A percentile compares a stretch with the other conserved stretches of the same genome.
Conservation (phyloP, 2,797 vertebrate species). For the Muraenolepis orangiensis region DNA sequence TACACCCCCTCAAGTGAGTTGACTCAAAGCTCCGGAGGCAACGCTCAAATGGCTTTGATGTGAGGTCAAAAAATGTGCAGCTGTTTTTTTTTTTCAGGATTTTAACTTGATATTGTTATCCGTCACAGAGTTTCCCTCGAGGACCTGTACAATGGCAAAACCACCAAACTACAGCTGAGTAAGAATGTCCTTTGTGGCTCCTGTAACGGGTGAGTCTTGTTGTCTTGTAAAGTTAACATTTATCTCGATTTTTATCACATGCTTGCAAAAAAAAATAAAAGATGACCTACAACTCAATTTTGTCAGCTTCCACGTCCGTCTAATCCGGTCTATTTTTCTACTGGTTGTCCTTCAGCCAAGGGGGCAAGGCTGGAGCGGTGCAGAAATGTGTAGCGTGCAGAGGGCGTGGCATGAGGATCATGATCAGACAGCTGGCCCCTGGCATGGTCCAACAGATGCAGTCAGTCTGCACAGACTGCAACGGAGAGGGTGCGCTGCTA, state of each 20-base stretch:
- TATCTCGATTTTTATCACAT: background rate
- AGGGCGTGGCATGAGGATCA: constrained; percentile 92
- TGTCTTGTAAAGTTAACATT: constrained; percentile 15
- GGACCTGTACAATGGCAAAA: constrained; percentile 98
- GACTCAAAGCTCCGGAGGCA: background rate
- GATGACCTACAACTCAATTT: background rate
- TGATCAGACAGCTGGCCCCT: constrained; percentile 97
- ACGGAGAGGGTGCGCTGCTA: constrained; percentile 82
- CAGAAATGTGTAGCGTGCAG: constrained; percentile 94
- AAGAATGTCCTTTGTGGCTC: constrained; percentile 96
- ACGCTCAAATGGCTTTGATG: background rate
- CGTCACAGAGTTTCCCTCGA: constrained; percentile 91
- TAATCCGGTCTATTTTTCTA: background rate
- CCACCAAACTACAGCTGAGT: constrained; percentile 98
- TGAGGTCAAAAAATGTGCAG: background rate
- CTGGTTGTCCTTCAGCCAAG: constrained; percentile 78
- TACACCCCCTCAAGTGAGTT: constrained; percentile 95
- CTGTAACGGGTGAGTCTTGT: constrained; percentile 89
- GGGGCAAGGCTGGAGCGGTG: constrained; percentile 94
- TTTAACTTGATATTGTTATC: constrained; percentile 16
- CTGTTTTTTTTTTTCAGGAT: background rate
- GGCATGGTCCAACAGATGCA: constrained; percentile 99
- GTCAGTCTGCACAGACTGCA: constrained; percentile 96
- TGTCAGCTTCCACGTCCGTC: background rate
- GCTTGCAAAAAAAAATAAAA: background rate